These are phyloP conservation scores for Porites australiensis DNA, from an alignment of 64 coral and sea anemone species.

Conservation along the genomic window DNA sequence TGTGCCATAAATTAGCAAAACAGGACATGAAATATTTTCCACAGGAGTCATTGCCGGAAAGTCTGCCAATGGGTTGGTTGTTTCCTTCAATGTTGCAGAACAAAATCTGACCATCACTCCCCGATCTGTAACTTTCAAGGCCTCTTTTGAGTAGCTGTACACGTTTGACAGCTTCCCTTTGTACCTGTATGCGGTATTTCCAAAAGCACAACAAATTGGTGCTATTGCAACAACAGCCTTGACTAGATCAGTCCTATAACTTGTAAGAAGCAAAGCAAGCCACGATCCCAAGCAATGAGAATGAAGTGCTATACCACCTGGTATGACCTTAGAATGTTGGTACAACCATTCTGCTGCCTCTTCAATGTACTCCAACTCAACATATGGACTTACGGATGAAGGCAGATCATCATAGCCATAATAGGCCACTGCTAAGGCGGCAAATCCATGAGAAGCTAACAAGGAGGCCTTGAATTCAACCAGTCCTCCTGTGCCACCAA, in stretches of 20 bases:
- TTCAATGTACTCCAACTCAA: constrained; percentile 65
- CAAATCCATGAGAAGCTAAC: constrained; percentile 68
- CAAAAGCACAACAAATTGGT: constrained; percentile 8
- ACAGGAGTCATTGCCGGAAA: constrained; percentile 31
- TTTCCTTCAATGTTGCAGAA: not conserved
- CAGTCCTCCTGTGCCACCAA: constrained; percentile 27
- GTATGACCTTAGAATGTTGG: not conserved
- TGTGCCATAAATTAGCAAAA: constrained; percentile 39
- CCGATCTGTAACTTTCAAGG: not conserved
- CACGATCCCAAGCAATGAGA: constrained; percentile 47
- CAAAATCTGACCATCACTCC: constrained; percentile 2
- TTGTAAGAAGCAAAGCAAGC: constrained; percentile 53
- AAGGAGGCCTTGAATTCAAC: constrained; percentile 62
- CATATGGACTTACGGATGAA: not conserved
- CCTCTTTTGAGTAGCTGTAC: not conserved
- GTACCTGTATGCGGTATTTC: not conserved
- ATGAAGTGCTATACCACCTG: not conserved
- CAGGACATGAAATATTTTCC: constrained; percentile 59
- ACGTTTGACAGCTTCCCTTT: constrained; percentile 24
- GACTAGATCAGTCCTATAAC: constrained; percentile 33
- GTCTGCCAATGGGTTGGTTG: not conserved
- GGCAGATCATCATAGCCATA: constrained; percentile 68
- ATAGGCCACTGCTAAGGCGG: constrained; percentile 49
- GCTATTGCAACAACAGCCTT: constrained; percentile 54
- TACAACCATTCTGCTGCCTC: constrained; percentile 44